Evolutionary conservation across 2,113 vertebrate species (phyloP), one percentile per base, ranked within the genome.

Genomic region (Vimba vimba): DNA sequence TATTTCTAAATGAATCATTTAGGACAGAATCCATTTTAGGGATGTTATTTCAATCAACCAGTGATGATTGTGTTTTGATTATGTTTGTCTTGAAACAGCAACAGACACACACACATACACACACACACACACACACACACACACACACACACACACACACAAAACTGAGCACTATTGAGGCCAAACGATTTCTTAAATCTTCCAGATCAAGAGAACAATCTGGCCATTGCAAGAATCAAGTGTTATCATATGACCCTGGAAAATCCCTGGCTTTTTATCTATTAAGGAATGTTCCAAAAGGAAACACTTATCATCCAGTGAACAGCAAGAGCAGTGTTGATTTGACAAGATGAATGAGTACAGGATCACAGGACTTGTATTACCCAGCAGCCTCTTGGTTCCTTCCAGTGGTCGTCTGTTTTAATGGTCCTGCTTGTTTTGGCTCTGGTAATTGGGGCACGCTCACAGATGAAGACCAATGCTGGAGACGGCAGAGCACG

Each of bases 391-490:
- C 62, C 23, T 83, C 82, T 81, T 57, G 80, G 69, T 45, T 85
- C 21, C 71, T 74, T 87, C 7, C 45, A 73, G 74, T 77, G 83
- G 78, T 76, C 78, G 87, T 68, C 86, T 81, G 83, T 88, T 10
- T 88, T 86, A 87, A 86, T 86, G 83, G 43, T 79, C 77, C 52
- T 84, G 64, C 81, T 92, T 91, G 87, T 91, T 93, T 89, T 91
- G 87, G 85, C 80, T 89, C 64, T 90, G 87, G 90, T 92, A 91
- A 91, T 86, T 91, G 88, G 82, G 91, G 87, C 86, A 89, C 91
- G 78, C 76, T 91, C 81, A 59, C 59, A 85, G 84, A 89, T 83
- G 74, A 79, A 84, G 82, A 87, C 89, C 71, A 78, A 7, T 59
- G 71, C 76, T 5, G 19, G 60, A 84, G 23, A 71, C 6, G 25